Conservation (phyloP, 2,888 invertebrate genomes). For the Yponomeuta evonymella region DNA sequence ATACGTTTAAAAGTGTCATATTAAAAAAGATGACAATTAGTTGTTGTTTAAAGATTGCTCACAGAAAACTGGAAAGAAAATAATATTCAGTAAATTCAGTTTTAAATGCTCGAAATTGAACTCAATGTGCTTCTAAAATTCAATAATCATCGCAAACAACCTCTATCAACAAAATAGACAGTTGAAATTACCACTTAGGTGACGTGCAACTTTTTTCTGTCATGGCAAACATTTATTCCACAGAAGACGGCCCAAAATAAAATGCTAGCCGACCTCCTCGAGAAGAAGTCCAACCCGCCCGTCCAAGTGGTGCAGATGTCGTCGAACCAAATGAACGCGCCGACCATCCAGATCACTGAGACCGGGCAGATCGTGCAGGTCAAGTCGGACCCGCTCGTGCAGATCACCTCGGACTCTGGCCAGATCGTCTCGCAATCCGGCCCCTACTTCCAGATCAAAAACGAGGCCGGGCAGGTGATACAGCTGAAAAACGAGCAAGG, state of each 20-base stretch:
- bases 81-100: too few species aligned
- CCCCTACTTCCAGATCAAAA: conserved; percentile 63
- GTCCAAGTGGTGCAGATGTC: conserved; percentile 69
- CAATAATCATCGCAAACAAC: not conserved
- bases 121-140: too few species aligned
- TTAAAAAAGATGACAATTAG: too few species aligned
- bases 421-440: conserved; percentile 39
- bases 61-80: too few species aligned
- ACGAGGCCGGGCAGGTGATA: conserved; percentile 63
- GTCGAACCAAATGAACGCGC: conserved; percentile 53
- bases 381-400: conserved; percentile 55
- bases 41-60: too few species aligned
- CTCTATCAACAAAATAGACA: not conserved
- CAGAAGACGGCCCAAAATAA: conserved; percentile 78
- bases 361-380: conserved; percentile 69
- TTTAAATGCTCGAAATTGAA: too few species aligned
- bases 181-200: too few species aligned
- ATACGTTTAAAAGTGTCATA: too few species aligned
- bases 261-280: conserved; percentile 89
- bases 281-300: conserved; percentile 81
- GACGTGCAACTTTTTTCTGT: not conserved
- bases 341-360: conserved; percentile 68
- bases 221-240: not conserved
- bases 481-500: conserved; percentile 63
- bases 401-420: conserved; percentile 41